Percentiles rank a stretch among this genome's conserved stretches.
Conservation (phyloP, 1,140 invertebrate genomes). For the Whitmania pigra region DNA sequence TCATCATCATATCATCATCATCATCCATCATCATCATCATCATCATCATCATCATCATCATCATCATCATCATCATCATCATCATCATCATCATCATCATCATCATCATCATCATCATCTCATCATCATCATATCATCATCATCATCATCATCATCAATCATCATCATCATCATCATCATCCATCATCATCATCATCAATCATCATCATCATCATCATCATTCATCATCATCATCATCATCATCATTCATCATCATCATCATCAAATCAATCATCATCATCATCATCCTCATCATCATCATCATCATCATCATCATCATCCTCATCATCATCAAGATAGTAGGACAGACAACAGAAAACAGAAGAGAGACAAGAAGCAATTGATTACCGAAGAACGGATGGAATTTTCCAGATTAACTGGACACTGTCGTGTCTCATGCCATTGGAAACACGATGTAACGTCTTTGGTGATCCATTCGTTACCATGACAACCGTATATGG, state of each 20-base stretch:
- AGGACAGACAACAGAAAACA: not conserved
- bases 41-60: no score
- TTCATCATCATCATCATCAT: not conserved
- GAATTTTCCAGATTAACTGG: no score
- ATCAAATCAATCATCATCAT: not conserved
- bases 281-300: not conserved
- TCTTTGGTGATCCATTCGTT: no score
- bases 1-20: not conserved
- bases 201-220: not conserved
- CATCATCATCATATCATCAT: not conserved
- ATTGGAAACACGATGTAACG: no score
- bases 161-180: not conserved
- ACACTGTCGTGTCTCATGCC: no score
- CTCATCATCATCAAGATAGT: no score
- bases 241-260: not conserved
- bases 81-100: not conserved
- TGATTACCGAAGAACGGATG: not conserved
- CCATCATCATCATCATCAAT: not conserved
- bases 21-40: no score
- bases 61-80: slow-evolving; percentile 11
- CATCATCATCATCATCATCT: slow-evolving; percentile 5
- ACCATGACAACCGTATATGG: no score
- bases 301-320: not conserved
- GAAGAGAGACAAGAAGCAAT: not conserved
- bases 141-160: not conserved